Evolutionary conservation across 2,113 vertebrate genomes (phyloP).

Genomic region (Bucco capensis): DNA sequence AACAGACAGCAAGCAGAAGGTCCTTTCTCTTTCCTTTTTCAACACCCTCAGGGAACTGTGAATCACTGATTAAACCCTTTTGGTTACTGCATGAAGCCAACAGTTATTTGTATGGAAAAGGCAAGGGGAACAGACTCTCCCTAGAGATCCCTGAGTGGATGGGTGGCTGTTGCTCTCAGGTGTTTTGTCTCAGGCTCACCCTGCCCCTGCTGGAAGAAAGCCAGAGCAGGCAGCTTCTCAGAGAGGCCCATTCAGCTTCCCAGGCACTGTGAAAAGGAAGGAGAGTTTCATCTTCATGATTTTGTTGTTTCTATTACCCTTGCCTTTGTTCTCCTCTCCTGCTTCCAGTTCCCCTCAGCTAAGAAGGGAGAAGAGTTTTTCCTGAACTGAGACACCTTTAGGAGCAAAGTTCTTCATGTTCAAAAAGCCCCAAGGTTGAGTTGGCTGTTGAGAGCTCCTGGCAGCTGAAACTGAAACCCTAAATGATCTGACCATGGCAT

Average conservation of each 20-base stretch:
- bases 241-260: fast-evolving
- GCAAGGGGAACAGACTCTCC: background rate
- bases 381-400: background rate
- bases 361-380: too few relatives aligned
- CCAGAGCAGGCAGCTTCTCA: background rate
- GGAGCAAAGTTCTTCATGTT: background rate
- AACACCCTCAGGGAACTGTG: background rate
- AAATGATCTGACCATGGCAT: background rate
- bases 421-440: background rate
- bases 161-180: background rate
- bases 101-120: background rate
- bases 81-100: background rate
- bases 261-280: fast-evolving
- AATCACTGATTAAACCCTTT: background rate
- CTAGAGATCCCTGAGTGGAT: background rate
- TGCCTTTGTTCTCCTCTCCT: too few relatives aligned
- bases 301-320: background rate
- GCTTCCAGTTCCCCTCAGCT: too few relatives aligned
- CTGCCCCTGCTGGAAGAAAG: background rate
- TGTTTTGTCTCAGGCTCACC: background rate
- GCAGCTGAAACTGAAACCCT: background rate
- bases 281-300: background rate
- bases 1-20: background rate
- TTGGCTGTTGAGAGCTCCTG: background rate
- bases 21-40: background rate